Percentiles rank a stretch among this genome's conserved stretches.
These are phyloP conservation scores for Ophiothrix spiculata DNA, from an alignment of 35 echinoderm and acorn worm genomes.

Conservation along the genomic window DNA sequence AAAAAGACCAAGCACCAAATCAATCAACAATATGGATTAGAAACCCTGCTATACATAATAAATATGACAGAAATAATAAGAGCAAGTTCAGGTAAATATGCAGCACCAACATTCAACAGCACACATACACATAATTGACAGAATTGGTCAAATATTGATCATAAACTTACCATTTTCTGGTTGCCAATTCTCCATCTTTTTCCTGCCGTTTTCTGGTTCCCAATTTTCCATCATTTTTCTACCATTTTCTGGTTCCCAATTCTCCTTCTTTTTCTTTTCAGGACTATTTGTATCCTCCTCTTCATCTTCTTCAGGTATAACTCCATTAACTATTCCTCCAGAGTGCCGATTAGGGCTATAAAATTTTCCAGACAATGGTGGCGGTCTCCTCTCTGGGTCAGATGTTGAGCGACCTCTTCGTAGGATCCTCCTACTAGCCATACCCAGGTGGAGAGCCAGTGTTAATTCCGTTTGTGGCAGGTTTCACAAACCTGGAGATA, in stretches of 20 bases:
- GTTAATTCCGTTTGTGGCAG: not conserved
- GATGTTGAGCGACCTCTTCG: not conserved
- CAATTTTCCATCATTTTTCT: no score
- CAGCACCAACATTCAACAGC: no score
- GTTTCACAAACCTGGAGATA: not conserved
- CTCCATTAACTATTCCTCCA: not conserved
- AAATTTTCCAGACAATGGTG: not conserved
- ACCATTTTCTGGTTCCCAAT: not conserved
- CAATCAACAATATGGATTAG: no score
- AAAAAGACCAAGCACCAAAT: no score
- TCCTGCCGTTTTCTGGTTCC: no score
- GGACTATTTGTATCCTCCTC: conserved; percentile 1
- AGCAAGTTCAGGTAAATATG: no score
- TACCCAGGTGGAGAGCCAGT: not conserved
- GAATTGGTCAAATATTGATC: no score
- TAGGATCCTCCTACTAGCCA: not conserved
- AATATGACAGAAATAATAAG: no score
- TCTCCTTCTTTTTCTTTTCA: not conserved
- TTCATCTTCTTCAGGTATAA: not conserved
- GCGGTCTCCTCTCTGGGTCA: not conserved
- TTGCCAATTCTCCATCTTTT: no score
- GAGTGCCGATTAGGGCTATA: not conserved
- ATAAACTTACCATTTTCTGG: no score
- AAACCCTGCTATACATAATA: no score
- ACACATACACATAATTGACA: no score